Percentiles rank a stretch among this genome's conserved stretches.
Conservation (phyloP, 2,113 vertebrate species). For the Maccullochella peelii region DNA sequence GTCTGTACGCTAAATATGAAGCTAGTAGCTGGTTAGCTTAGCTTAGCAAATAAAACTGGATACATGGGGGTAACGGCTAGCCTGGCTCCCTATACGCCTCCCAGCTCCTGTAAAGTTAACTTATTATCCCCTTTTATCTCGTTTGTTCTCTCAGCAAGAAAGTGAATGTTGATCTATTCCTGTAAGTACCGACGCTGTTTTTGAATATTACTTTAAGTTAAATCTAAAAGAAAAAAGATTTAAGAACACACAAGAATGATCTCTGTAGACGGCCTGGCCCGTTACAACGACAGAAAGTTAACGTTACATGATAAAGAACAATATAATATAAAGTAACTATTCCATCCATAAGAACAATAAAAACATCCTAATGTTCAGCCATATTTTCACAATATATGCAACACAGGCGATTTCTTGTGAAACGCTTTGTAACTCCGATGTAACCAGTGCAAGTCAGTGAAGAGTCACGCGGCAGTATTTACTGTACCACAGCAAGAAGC, state of each 20-base stretch:
- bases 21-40: neutral
- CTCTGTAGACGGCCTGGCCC: neutral
- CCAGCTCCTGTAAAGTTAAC: neutral
- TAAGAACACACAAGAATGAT: neutral
- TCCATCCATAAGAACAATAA: neutral
- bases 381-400: neutral
- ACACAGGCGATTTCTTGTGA: neutral
- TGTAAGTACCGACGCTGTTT: neutral
- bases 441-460: neutral
- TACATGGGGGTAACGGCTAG: neutral
- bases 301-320: neutral
- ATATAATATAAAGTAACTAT: neutral
- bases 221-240: neutral
- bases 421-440: neutral
- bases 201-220: neutral
- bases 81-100: neutral
- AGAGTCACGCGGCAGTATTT: constrained; percentile 29
- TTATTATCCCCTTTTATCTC: too few species aligned
- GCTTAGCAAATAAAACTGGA: neutral
- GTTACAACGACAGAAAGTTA: neutral
- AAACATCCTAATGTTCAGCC: neutral
- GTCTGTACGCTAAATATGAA: neutral
- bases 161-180: neutral
- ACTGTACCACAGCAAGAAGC: constrained; percentile 15
- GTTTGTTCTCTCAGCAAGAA: neutral